Conservation (phyloP, 2,888 invertebrate species). For the Dorcus parallelipipedus region DNA sequence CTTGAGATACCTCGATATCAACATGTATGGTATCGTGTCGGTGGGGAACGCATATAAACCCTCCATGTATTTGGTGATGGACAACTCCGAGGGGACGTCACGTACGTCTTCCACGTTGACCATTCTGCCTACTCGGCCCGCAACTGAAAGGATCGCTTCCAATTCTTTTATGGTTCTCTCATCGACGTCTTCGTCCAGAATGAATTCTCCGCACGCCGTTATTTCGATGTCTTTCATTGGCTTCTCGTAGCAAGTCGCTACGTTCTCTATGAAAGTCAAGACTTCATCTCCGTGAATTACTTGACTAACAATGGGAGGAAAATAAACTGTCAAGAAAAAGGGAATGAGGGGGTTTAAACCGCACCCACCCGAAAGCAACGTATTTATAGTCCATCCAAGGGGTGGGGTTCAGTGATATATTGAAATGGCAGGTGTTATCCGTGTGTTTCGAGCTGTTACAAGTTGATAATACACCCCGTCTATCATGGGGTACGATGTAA, state of each 20-base stretch:
- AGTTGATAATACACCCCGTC: constrained; percentile 69
- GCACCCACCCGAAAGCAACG: constrained; percentile 65
- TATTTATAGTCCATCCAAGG: constrained; percentile 70
- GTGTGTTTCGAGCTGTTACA: constrained; percentile 64
- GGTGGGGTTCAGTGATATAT: constrained; percentile 61
- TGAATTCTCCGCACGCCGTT: constrained; percentile 37
- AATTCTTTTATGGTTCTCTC: constrained; percentile 9
- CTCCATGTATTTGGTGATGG: constrained; percentile 22
- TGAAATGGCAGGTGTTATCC: constrained; percentile 68
- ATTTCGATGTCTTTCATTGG: constrained; percentile 46
- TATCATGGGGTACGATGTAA: constrained; percentile 62
- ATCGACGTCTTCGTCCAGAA: constrained; percentile 17
- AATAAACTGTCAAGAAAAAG: neutral
- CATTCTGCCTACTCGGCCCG: constrained; percentile 4
- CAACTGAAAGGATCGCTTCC: constrained; percentile 6
- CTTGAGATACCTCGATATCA: neutral
- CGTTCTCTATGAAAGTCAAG: constrained; percentile 59
- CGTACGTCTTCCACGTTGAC: constrained; percentile 22
- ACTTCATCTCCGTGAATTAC: constrained; percentile 64
- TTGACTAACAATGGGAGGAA: constrained; percentile 47
- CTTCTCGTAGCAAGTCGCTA: constrained; percentile 60
- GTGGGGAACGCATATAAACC: constrained; percentile 30
- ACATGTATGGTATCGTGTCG: constrained; percentile 4
- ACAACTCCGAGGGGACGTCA: constrained; percentile 24
- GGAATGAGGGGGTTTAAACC: no score